These are phyloP conservation scores for Muscicapa adusta DNA, from an alignment of 2,113 vertebrate genomes.

Conservation along the genomic window DNA sequence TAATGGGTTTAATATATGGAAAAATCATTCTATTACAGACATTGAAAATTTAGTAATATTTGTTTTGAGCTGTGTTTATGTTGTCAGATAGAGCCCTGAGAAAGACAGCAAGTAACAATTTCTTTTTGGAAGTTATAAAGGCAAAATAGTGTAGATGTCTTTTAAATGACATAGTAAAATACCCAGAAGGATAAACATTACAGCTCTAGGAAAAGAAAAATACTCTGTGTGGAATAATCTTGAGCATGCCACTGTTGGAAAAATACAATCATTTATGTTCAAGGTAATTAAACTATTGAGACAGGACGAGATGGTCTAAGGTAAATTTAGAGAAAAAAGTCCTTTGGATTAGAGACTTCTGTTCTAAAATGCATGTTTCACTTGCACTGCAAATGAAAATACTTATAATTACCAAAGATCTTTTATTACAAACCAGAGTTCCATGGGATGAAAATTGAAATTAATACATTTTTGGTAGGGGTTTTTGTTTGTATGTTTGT, in stretches of 20 bases:
- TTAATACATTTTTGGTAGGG: neutral
- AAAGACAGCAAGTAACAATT: neutral
- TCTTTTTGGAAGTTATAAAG: neutral
- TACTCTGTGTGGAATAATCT: neutral
- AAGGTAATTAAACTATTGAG: neutral
- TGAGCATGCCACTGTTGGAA: neutral
- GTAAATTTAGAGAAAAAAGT: neutral
- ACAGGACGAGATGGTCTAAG: neutral
- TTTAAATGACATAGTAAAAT: neutral
- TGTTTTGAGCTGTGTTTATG: neutral
- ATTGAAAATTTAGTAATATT: neutral
- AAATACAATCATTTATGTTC: constrained; percentile 2
- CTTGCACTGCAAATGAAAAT: neutral
- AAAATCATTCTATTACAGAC: neutral
- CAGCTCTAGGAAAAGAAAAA: neutral
- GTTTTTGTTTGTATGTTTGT: rapidly evolving
- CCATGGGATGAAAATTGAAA: neutral
- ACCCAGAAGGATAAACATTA: neutral
- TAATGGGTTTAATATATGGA: neutral
- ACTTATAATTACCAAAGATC: neutral
- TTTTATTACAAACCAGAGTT: neutral
- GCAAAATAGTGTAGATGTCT: neutral
- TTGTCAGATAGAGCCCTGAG: neutral
- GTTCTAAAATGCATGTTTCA: neutral
- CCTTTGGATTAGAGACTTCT: neutral